Conservation (phyloP, 1,140 invertebrate species). For the Neodiprion pinetum region DNA sequence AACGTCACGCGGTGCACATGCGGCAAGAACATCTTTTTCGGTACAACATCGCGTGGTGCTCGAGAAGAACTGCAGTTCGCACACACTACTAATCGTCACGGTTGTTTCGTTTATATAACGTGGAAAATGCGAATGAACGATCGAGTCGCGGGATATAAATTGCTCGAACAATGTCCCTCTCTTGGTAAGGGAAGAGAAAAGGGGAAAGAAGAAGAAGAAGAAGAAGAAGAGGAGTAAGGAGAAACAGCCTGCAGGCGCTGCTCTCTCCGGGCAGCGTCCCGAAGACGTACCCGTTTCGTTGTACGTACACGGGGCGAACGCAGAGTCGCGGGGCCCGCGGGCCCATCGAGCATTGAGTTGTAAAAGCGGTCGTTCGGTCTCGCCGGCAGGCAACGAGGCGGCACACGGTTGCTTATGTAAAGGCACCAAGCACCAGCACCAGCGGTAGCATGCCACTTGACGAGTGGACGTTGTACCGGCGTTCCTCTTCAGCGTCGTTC, state of each 20-base stretch:
- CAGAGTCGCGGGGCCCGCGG: conserved; percentile 41
- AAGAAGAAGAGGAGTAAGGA: too few relatives aligned
- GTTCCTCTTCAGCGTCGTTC: conserved; percentile 49
- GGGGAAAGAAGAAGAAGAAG: neutral
- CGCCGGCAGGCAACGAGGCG: conserved; percentile 59
- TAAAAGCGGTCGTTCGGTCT: conserved; percentile 57
- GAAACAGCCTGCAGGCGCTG: too few relatives aligned
- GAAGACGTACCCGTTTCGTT: conserved; percentile 1
- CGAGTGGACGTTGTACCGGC: conserved; percentile 60
- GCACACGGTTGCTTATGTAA: conserved; percentile 60
- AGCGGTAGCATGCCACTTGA: conserved; percentile 59
- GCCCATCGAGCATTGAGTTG: conserved; percentile 57
- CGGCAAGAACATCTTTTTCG: too few relatives aligned
- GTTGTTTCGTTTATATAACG: neutral
- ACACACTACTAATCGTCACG: neutral
- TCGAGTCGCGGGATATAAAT: neutral
- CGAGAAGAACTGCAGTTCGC: too few relatives aligned
- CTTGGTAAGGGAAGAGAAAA: neutral
- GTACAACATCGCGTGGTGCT: too few relatives aligned
- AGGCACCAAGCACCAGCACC: conserved; percentile 35
- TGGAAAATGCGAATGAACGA: neutral
- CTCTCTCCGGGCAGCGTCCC: conserved; percentile 13
- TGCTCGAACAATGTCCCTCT: neutral
- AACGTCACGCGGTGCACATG: too few relatives aligned
- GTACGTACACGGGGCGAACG: conserved; percentile 9